Evolutionary conservation across 2,888 invertebrate species (phyloP), one percentile per base, ranked within the genome.

Genomic region (Drosophila meridionalis): DNA sequence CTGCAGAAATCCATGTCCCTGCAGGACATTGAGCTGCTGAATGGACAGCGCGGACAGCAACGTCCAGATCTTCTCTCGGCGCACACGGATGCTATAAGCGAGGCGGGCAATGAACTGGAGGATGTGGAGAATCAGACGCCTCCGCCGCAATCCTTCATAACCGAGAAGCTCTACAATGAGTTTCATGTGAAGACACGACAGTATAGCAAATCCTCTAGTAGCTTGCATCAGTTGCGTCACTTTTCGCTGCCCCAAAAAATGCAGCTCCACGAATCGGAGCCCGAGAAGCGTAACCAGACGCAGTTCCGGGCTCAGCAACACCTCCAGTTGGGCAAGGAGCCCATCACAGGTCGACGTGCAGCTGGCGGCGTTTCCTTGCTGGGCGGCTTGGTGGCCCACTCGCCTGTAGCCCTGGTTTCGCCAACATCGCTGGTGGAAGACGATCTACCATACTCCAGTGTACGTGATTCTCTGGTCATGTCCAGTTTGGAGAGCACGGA

Each of bases 161-260:
- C 96, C 14, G 95, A 96, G 81, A 95, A 96, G 83, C 93, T 96
- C 36, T 96, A 95, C 92, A 95, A 95, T 4, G 96, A 96, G 91
- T 96, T 96, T 84, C 95, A 96, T 81, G 96, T 96, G 0, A 96
- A 96, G 92, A 96, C 96, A 7, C 95, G 96, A 85, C 94, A 94
- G 78, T 93, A 95, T 4, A 95, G 95, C 84, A 95, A 95, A 90
- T 95, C 95, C 4, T 95, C 95, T 0, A 95, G 95, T 2, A 95
- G 95, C 89, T 92, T 95, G 53, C 93, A 93, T 71, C 93, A 93
- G 65, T 63, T 93, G 68, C 72, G 93, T 1, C 92, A 93, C 63
- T 93, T 93, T 70, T 91, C 92, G 26, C 67, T 92, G 69, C 93
- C 93, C 0, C 93, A 93, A 63, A 93, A 93, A 74, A 74, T 95